These are phyloP conservation scores for Pomacea maculata DNA, from an alignment of 1,140 invertebrate species.

Conservation along the genomic window DNA sequence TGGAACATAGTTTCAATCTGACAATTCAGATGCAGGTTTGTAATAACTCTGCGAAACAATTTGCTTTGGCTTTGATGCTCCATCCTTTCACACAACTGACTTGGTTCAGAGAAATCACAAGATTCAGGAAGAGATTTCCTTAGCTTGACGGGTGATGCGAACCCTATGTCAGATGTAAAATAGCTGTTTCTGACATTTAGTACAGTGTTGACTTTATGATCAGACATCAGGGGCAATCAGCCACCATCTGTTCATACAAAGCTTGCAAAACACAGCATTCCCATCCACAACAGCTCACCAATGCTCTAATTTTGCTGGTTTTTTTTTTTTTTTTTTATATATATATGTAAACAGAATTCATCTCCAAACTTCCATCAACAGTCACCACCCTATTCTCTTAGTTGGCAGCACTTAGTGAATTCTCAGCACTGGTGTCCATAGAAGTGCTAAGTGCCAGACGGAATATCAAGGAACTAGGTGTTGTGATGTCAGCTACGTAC, in stretches of 20 bases:
- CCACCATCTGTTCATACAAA: neutral
- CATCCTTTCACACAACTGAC: too few species aligned
- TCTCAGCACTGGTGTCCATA: slow-evolving; percentile 50
- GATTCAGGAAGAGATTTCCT: too few species aligned
- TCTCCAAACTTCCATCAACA: neutral
- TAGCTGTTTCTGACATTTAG: too few species aligned
- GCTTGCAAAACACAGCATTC: too few species aligned
- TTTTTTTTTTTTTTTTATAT: neutral
- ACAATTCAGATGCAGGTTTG: too few species aligned
- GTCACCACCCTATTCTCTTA: neutral
- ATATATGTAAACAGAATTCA: neutral
- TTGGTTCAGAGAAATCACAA: too few species aligned
- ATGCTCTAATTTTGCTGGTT: neutral
- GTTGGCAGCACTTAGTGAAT: neutral
- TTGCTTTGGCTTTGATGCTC: too few species aligned
- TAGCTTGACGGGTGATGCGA: too few species aligned
- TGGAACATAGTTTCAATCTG: too few species aligned
- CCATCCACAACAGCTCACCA: neutral
- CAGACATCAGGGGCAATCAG: neutral
- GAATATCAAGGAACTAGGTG: slow-evolving; percentile 79
- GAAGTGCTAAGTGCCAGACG: slow-evolving; percentile 61
- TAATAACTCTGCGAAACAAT: too few species aligned
- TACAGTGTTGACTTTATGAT: too few species aligned
- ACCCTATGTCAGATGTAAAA: too few species aligned
- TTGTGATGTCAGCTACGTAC: slow-evolving; percentile 89